These are phyloP conservation scores for Gonocerus acuteangulatus DNA, from an alignment of 2,888 invertebrate species.

Conservation along the genomic window DNA sequence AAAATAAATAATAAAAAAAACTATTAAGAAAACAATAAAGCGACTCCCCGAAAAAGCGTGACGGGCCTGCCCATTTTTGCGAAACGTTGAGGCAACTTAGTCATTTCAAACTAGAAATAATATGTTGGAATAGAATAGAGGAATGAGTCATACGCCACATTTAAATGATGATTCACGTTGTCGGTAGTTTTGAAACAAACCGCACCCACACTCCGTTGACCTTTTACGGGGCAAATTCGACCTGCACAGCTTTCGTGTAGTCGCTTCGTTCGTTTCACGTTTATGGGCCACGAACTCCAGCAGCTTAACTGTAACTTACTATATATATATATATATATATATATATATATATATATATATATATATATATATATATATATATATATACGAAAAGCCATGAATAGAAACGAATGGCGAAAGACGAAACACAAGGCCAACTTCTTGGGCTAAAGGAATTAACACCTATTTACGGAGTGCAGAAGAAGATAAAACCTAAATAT, in stretches of 20 bases:
- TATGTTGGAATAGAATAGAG: background rate
- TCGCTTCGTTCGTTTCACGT: too few relatives aligned
- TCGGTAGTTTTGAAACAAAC: constrained; percentile 9
- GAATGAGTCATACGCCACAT: constrained; percentile 12
- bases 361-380: too few relatives aligned
- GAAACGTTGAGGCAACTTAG: constrained; percentile 1
- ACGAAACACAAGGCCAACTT: too few relatives aligned
- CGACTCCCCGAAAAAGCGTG: background rate
- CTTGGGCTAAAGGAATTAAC: too few relatives aligned
- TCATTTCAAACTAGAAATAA: constrained; percentile 9
- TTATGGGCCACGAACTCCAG: too few relatives aligned
- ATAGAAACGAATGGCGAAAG: too few relatives aligned
- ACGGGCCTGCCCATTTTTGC: constrained; percentile 3
- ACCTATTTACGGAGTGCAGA: too few relatives aligned
- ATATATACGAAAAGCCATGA: too few relatives aligned
- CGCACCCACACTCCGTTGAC: constrained; percentile 19
- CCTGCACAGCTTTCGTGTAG: background rate
- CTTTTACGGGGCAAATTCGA: constrained; percentile 1
- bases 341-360: too few relatives aligned
- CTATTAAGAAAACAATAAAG: background rate
- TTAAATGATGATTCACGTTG: constrained; percentile 14
- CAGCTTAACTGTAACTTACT: too few relatives aligned
- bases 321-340: too few relatives aligned
- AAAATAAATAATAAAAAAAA: background rate
- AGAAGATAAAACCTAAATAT: too few relatives aligned